Conservation (phyloP, 2,113 vertebrate genomes). For the Procavia capensis region DNA sequence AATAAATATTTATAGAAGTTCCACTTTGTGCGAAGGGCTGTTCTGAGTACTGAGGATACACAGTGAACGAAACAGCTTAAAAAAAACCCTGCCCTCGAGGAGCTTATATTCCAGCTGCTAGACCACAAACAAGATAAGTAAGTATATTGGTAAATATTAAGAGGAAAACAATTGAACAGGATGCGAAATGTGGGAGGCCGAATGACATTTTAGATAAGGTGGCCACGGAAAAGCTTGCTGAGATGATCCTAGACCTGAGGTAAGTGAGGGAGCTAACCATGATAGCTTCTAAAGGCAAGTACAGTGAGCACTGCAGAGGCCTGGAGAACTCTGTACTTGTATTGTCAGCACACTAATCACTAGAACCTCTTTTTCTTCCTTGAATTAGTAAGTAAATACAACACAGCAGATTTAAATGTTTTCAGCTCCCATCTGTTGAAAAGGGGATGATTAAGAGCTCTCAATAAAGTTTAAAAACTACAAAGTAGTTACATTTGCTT, state of each 20-base stretch:
- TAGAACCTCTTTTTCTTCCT: neutral
- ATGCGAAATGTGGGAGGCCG: neutral
- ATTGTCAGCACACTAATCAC: neutral
- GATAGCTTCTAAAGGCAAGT: neutral
- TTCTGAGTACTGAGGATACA: neutral
- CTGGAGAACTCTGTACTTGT: neutral
- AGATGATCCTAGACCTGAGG: neutral
- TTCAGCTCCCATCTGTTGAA: neutral
- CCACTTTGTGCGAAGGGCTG: neutral
- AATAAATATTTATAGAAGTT: conserved; percentile 14
- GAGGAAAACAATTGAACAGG: neutral
- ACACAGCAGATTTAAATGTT: neutral
- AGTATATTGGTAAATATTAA: neutral
- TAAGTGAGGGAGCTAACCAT: neutral
- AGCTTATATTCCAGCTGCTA: neutral
- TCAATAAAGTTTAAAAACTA: neutral
- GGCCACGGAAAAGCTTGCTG: neutral
- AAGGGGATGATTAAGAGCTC: neutral
- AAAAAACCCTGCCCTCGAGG: neutral
- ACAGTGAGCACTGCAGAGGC: neutral
- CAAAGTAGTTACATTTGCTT: conserved; percentile 1
- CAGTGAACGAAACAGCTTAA: neutral
- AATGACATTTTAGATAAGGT: neutral
- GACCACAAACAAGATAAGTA: neutral
- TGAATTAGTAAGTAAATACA: conserved; percentile 36